phyloP scores from a whole-genome alignment of 2,888 invertebrate genomes.

The Oscheius onirici region DNA sequence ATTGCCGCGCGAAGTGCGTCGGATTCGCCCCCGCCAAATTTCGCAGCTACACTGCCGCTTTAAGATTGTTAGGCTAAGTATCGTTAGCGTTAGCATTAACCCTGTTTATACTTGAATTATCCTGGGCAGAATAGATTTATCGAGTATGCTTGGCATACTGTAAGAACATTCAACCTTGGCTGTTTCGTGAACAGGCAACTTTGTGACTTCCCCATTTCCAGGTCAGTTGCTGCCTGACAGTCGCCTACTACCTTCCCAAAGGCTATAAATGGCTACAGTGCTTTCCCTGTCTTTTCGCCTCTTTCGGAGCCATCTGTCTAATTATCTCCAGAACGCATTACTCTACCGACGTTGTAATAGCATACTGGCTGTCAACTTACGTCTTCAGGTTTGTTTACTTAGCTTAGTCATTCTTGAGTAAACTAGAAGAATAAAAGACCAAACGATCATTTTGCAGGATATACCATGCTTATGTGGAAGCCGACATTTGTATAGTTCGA shows the following conservation, averaged over 20 bases:
- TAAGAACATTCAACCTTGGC: too few species aligned
- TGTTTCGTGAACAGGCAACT: too few species aligned
- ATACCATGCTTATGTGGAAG: constrained; percentile 59
- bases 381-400: constrained; percentile 54
- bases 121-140: too few species aligned
- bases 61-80: too few species aligned
- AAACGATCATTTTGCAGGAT: constrained; percentile 37
- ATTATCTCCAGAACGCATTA: constrained; percentile 62
- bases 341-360: constrained; percentile 62
- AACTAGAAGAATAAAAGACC: not conserved
- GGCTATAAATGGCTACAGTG: constrained; percentile 42
- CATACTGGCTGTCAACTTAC: constrained; percentile 59
- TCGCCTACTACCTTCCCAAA: constrained; percentile 57
- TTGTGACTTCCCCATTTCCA: constrained; percentile 16
- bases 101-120: too few species aligned
- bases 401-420: not conserved
- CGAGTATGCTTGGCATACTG: too few species aligned
- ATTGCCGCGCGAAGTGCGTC: too few species aligned
- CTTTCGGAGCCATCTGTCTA: constrained; percentile 56
- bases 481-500: constrained; percentile 54
- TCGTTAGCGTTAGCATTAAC: too few species aligned
- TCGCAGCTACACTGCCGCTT: too few species aligned
- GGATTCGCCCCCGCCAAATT: too few species aligned
- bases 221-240: constrained; percentile 51
- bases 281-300: constrained; percentile 37